A percentile compares a stretch with the other conserved stretches of the same genome.
These are phyloP conservation scores for Liodrosophila aerea DNA, from an alignment of 2,888 invertebrate genomes.

Conservation along the genomic window DNA sequence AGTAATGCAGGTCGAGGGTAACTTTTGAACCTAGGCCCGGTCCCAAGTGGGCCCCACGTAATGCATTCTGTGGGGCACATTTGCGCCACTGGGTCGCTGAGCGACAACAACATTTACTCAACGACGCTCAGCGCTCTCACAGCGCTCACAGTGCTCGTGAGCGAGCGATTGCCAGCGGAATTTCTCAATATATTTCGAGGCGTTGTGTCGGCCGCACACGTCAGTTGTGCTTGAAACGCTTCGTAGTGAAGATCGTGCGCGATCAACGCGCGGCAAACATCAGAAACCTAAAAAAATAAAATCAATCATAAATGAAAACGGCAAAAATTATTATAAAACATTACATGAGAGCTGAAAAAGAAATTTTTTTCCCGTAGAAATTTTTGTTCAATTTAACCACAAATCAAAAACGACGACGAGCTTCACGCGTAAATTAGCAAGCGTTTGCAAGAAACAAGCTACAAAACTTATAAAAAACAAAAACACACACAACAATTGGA, in stretches of 20 bases:
- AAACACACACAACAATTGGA: constrained; percentile 36
- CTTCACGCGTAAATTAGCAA: constrained; percentile 71
- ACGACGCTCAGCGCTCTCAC: constrained; percentile 52
- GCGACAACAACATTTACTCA: constrained; percentile 7
- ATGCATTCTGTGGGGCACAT: too few species aligned
- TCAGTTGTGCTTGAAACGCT: constrained; percentile 82
- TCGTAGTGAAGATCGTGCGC: constrained; percentile 80
- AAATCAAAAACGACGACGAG: constrained; percentile 47
- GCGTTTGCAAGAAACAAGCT: constrained; percentile 75
- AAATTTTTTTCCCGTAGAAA: constrained; percentile 58
- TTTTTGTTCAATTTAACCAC: constrained; percentile 41
- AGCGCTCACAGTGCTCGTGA: constrained; percentile 44
- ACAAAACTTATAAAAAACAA: constrained; percentile 12
- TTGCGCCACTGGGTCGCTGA: too few species aligned
- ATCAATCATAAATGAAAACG: constrained; percentile 10
- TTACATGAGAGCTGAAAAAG: constrained; percentile 47
- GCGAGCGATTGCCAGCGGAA: constrained; percentile 31
- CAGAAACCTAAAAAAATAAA: constrained; percentile 20
- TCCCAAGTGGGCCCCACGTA: too few species aligned
- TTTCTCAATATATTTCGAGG: constrained; percentile 63
- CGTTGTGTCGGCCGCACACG: constrained; percentile 56
- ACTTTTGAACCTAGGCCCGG: too few species aligned
- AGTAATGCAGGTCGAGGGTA: too few species aligned
- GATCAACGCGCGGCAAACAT: constrained; percentile 50
- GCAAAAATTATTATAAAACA: constrained; percentile 24